Evolutionary conservation across 1,140 invertebrate genomes (phyloP).

Genomic region (Neodiprion pinetum): DNA sequence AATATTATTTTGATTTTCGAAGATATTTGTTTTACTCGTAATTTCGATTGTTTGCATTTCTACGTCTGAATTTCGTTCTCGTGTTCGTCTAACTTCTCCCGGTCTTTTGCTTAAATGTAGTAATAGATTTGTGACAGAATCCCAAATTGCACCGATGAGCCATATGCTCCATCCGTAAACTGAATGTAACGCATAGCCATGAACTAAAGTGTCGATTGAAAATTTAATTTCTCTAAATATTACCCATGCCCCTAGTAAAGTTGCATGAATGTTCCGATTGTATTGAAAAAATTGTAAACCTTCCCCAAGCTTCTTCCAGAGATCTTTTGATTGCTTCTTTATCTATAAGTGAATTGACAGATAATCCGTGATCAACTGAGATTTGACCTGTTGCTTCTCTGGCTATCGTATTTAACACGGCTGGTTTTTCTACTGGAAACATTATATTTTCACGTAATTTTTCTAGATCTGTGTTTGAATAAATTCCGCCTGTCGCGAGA

Average conservation of each 20-base stretch:
- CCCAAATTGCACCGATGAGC: background rate
- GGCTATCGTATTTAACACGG: background rate
- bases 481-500: slow-evolving; percentile 10
- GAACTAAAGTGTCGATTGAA: slow-evolving; percentile 20
- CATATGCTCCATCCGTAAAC: slow-evolving; percentile 18
- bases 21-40: too few species aligned
- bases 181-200: slow-evolving; percentile 14
- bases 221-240: slow-evolving; percentile 5
- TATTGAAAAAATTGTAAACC: background rate
- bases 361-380: too few species aligned
- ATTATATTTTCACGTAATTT: slow-evolving; percentile 9
- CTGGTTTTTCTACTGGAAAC: slow-evolving; percentile 16
- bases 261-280: slow-evolving; percentile 6
- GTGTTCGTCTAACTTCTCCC: too few species aligned
- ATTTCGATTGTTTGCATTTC: too few species aligned
- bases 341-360: background rate
- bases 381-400: background rate
- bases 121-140: background rate
- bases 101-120: background rate
- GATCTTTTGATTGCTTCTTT: slow-evolving; percentile 8
- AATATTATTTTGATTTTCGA: too few species aligned
- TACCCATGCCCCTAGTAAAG: background rate
- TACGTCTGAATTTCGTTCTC: too few species aligned
- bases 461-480: background rate
- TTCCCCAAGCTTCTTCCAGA: background rate